Evolutionary conservation across 2,113 vertebrate species (phyloP).

Genomic region (Ciconia stormi): DNA sequence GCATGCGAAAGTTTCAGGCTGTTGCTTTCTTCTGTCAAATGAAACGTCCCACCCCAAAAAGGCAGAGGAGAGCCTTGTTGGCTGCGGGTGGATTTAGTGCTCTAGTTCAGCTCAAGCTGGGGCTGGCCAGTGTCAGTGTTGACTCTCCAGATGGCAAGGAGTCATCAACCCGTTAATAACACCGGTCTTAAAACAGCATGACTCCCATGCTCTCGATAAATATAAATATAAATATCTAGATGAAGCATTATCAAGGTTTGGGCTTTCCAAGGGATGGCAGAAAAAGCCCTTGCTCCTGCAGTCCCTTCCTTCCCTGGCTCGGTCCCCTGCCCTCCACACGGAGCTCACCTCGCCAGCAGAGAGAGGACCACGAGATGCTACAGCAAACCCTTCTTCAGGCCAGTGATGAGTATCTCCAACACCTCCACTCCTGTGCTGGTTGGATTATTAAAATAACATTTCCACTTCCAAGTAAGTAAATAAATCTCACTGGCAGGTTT

Average conservation of each 20-base stretch:
- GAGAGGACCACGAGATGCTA: not conserved
- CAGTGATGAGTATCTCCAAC: not conserved
- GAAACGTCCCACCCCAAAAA: not conserved
- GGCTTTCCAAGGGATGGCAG: not conserved
- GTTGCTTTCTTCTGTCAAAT: not conserved
- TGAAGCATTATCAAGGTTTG: not conserved
- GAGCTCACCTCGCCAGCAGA: not conserved
- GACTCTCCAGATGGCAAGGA: not conserved
- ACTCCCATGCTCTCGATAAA: not conserved
- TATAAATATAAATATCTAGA: not conserved
- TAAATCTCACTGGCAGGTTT: constrained; percentile 39
- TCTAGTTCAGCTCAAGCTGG: not conserved
- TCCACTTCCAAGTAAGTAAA: constrained; percentile 52
- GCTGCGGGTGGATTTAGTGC: not conserved
- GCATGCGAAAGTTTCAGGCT: not conserved
- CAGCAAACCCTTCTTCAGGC: not conserved
- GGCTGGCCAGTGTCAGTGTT: not conserved
- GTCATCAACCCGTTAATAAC: not conserved
- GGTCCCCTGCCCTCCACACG: fast-evolving
- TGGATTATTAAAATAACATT: constrained; percentile 39
- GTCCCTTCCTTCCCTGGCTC: not conserved
- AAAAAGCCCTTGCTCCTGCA: not conserved
- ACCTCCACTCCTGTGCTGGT: constrained; percentile 19
- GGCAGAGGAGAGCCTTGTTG: not conserved
- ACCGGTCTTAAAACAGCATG: not conserved